Percentiles rank a stretch among this genome's conserved stretches.
phyloP scores from a whole-genome alignment of 2,113 vertebrate genomes.

The Podiceps cristatus region DNA sequence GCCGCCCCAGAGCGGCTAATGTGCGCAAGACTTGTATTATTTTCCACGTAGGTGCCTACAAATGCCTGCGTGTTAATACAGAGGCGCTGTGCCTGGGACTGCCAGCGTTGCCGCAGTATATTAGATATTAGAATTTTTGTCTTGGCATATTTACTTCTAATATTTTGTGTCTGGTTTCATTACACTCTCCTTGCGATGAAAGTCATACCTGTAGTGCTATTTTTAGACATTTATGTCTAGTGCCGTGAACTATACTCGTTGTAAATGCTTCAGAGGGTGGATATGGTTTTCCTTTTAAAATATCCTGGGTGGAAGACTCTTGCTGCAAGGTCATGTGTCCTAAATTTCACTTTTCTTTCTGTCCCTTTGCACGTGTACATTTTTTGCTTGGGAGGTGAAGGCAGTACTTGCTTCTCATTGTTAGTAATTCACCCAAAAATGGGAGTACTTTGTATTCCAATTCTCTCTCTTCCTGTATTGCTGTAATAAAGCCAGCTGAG shows the following conservation, averaged over 20 bases:
- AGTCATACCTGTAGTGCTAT: neutral
- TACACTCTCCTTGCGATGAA: neutral
- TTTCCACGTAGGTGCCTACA: neutral
- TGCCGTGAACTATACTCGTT: neutral
- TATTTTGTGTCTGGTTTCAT: neutral
- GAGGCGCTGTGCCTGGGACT: neutral
- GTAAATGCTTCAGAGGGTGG: neutral
- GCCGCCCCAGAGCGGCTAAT: neutral
- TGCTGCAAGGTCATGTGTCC: neutral
- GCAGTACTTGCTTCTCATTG: neutral
- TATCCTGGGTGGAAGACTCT: neutral
- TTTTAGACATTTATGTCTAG: neutral
- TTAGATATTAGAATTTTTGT: neutral
- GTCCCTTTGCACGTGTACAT: neutral
- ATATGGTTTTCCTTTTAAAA: neutral
- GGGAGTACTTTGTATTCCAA: neutral
- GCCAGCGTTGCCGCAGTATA: neutral
- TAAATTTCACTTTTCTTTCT: neutral
- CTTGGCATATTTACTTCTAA: neutral
- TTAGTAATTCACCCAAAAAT: neutral
- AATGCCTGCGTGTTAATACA: accelerated
- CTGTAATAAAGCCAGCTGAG: neutral
- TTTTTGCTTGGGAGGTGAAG: neutral
- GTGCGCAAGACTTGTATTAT: neutral
- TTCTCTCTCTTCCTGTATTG: neutral